Evolutionary conservation across 2,888 invertebrate genomes (phyloP), one percentile per base, ranked within the genome.

Genomic region (Danaus chrysippus): DNA sequence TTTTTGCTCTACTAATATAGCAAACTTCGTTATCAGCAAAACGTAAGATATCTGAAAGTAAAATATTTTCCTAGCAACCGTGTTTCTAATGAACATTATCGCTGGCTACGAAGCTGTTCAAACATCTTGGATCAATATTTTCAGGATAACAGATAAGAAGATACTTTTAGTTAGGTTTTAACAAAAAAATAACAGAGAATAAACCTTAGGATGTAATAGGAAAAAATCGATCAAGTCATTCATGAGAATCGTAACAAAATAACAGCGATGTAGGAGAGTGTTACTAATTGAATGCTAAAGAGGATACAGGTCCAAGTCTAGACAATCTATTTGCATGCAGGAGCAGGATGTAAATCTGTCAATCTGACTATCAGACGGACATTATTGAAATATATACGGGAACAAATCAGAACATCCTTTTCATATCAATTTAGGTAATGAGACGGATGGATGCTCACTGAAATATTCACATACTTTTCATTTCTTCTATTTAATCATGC

Each of bases 41-140:
- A 11, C 13, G n/a, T 12, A 9, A 63, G 62, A 59, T 59, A 63
- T 17, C 41, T 56, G 44, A 59, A 59, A 58, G 17, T 11, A 56
- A 56, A 61, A 63, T 44, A 56, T 58, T 56, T 52, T 60, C 56
- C 53, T 49, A 42, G 54, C 43, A 59, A 54, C 17, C 58, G 17
- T 34, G 44, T 61, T 55, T 52, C 62, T 59, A 52, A 54, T 49
- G 43, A 66, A 58, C 64, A 62, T 70, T 70, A 73, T 74, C 76
- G 73, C 42, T 68, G 54, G 61, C 56, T 57, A 52, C 62, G 54
- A 65, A 68, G 56, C 69, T 72, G 68, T 71, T 53, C 74, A 79
- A 80, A 81, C 74, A 77, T 65, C 68, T 73, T 73, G 68, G 70
- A 75, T 76, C 71, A 82, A 81, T 81, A 79, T 82, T 81, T 77